Percentiles rank a stretch among this genome's conserved stretches.
Evolutionary conservation across 1,140 invertebrate species (phyloP).

Genomic region (Cataglyphis hispanica): DNA sequence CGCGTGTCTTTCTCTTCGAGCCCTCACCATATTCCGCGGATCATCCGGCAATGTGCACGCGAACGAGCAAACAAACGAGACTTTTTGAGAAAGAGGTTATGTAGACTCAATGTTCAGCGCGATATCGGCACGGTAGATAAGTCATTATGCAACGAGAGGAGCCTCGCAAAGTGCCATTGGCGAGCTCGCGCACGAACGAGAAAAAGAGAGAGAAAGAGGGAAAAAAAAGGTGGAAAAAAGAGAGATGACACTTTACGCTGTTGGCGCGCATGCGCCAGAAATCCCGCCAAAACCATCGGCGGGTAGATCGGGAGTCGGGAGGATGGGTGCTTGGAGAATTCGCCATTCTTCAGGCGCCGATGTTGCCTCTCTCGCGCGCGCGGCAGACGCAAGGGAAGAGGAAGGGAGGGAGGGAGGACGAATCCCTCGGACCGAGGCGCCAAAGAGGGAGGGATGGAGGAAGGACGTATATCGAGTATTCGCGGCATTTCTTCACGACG

Average conservation of each 20-base stretch:
- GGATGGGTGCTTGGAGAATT: slow-evolving; percentile 56
- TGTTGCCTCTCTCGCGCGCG: slow-evolving; percentile 35
- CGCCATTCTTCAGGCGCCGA: slow-evolving; percentile 46
- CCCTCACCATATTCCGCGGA: background rate
- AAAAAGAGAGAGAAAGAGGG: background rate
- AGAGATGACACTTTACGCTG: slow-evolving; percentile 67
- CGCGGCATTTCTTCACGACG: slow-evolving; percentile 43
- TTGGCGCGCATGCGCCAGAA: slow-evolving; percentile 81
- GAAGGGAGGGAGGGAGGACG: background rate
- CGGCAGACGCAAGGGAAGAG: slow-evolving; percentile 45
- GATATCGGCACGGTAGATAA: slow-evolving; percentile 38
- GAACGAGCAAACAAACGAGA: background rate
- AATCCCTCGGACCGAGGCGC: slow-evolving; percentile 11
- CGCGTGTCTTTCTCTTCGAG: background rate
- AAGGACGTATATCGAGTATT: slow-evolving; percentile 57
- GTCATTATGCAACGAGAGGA: slow-evolving; percentile 42
- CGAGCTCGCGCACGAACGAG: background rate
- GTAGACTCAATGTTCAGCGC: background rate
- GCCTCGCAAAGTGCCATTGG: background rate
- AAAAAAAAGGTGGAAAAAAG: background rate
- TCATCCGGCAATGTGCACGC: background rate
- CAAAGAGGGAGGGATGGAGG: slow-evolving; percentile 25
- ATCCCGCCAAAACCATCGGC: slow-evolving; percentile 83
- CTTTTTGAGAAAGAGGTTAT: background rate
- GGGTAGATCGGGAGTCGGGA: slow-evolving; percentile 62